These are phyloP conservation scores for Ammodytes dubius DNA, from an alignment of 2,113 vertebrate genomes.

Conservation along the genomic window DNA sequence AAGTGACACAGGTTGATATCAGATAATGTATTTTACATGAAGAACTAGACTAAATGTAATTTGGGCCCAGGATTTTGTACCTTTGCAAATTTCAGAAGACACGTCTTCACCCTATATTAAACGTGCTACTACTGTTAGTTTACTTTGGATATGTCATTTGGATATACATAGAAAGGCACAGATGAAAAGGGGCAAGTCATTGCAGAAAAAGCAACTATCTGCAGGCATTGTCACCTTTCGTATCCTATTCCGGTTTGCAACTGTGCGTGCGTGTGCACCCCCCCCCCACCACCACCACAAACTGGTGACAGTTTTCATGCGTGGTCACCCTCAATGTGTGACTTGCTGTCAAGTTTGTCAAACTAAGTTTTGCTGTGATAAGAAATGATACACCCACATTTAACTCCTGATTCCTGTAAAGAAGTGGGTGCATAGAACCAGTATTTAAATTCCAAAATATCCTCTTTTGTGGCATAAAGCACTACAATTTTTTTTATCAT, in stretches of 20 bases:
- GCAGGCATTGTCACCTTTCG: conserved; percentile 6
- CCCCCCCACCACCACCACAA: neutral
- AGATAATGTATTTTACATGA: neutral
- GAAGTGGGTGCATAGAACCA: conserved; percentile 8
- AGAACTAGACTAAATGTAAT: neutral
- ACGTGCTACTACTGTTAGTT: neutral
- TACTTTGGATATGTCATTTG: neutral
- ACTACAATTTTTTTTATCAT: neutral
- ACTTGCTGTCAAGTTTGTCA: conserved; percentile 27
- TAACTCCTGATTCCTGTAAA: conserved; percentile 2
- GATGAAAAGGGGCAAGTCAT: neutral
- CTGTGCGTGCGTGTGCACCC: neutral
- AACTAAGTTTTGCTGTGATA: conserved; percentile 19
- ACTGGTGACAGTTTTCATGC: conserved; percentile 8
- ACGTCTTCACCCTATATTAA: neutral
- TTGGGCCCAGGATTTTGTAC: neutral
- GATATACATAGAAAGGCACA: neutral
- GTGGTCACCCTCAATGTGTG: conserved; percentile 1
- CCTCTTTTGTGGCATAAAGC: neutral
- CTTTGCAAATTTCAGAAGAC: neutral
- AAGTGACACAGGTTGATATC: neutral
- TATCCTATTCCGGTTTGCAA: neutral
- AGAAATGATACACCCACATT: conserved; percentile 19
- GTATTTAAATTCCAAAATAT: neutral
- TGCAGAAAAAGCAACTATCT: neutral